A percentile compares a stretch with the other conserved stretches of the same genome.
phyloP scores from a whole-genome alignment of 2,113 vertebrate genomes.

The Cervus canadensis region DNA sequence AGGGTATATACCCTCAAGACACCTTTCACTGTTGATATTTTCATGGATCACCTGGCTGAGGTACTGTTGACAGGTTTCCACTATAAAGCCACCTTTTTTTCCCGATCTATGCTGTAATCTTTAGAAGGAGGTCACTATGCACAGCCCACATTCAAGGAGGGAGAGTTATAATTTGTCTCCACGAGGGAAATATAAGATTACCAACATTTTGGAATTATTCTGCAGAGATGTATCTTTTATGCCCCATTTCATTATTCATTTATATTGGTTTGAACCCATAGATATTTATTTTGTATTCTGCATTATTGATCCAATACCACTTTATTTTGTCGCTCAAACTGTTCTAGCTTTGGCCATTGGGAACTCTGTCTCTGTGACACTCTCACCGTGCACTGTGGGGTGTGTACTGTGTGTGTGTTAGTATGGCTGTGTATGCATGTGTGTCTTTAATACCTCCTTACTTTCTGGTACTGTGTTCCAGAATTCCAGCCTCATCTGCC shows the following conservation, averaged over 20 bases:
- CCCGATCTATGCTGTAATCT: background rate
- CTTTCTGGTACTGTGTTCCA: background rate
- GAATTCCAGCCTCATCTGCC: background rate
- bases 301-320: background rate
- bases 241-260: background rate
- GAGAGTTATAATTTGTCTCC: background rate
- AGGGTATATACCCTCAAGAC: background rate
- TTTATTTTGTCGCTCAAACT: background rate
- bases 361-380: background rate
- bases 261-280: background rate
- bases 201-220: background rate
- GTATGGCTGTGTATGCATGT: background rate
- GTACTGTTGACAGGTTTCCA: background rate
- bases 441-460: background rate
- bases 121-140: background rate
- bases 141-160: background rate
- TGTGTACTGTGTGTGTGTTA: background rate
- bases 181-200: background rate
- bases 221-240: background rate
- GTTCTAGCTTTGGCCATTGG: background rate
- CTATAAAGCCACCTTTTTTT: background rate
- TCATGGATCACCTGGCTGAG: background rate
- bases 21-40: background rate
- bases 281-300: background rate
- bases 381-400: background rate